Conservation (phyloP, 2,888 invertebrate species). For the Volucella inanis region DNA sequence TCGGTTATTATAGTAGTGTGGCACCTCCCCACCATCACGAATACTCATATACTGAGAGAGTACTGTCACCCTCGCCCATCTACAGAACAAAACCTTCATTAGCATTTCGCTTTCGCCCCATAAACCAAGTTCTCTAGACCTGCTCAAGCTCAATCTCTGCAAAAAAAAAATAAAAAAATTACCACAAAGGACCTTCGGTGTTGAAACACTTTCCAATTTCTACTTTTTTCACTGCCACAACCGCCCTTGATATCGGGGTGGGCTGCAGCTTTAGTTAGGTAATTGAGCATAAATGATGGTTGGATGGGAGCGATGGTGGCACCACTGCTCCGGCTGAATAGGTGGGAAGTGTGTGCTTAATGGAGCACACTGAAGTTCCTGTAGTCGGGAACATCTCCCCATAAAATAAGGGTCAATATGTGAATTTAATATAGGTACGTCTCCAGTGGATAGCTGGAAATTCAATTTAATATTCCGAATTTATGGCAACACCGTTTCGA, state of each 20-base stretch:
- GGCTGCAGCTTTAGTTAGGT: conserved; percentile 26
- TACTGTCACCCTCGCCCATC: background rate
- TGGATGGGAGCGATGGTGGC: background rate
- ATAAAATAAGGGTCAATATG: conserved; percentile 35
- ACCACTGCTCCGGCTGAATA: background rate
- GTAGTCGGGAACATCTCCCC: conserved; percentile 47
- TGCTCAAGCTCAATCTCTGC: conserved; percentile 40
- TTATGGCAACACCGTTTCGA: conserved; percentile 11
- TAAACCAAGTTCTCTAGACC: conserved; percentile 21
- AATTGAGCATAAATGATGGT: conserved; percentile 9
- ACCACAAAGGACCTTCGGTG: conserved; percentile 43
- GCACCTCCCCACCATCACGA: conserved; percentile 9
- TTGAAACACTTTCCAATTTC: conserved; percentile 15
- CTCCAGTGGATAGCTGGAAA: conserved; percentile 36
- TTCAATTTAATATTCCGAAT: conserved; percentile 52
- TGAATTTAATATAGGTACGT: conserved; percentile 44
- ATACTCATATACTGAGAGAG: background rate
- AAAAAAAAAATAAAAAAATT: conserved; percentile 29
- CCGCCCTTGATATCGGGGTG: background rate
- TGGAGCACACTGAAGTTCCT: conserved; percentile 30
- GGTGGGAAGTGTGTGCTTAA: conserved; percentile 6
- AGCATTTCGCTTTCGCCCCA: conserved; percentile 26
- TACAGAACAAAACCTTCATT: conserved; percentile 38
- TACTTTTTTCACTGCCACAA: too few relatives aligned
- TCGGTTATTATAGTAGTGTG: conserved; percentile 27